These are phyloP conservation scores for Aplochiton taeniatus DNA, from an alignment of 2,797 vertebrate genomes.

Conservation along the genomic window DNA sequence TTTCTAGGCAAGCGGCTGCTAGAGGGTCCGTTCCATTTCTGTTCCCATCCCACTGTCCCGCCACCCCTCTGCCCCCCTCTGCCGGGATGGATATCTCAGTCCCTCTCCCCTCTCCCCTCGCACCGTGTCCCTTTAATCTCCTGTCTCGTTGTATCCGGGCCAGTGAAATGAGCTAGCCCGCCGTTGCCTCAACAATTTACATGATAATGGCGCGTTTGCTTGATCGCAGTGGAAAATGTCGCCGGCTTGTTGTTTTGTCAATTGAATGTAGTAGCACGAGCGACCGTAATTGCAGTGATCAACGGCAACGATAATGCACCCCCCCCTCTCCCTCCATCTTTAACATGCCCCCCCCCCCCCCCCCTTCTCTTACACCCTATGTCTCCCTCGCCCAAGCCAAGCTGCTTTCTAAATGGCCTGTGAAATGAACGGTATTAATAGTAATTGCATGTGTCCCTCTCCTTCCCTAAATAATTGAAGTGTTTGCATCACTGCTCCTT, in stretches of 20 bases:
- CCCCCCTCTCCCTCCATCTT: slow-evolving; percentile 10
- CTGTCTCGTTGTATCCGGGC: slow-evolving; percentile 16
- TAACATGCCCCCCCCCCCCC: background rate
- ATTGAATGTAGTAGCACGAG: slow-evolving; percentile 49
- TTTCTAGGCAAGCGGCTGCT: slow-evolving; percentile 30
- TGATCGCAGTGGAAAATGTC: slow-evolving; percentile 55
- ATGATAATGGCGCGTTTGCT: slow-evolving; percentile 50
- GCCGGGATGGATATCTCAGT: background rate
- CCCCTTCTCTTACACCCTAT: slow-evolving; percentile 7
- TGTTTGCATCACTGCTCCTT: slow-evolving; percentile 49
- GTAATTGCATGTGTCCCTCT: slow-evolving; percentile 60
- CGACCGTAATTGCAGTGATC: slow-evolving; percentile 57
- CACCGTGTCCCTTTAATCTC: too few relatives aligned
- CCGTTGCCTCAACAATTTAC: slow-evolving; percentile 29
- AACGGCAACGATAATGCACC: slow-evolving; percentile 42
- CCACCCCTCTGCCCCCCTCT: background rate
- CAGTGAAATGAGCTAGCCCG: slow-evolving; percentile 34
- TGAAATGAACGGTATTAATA: slow-evolving; percentile 77
- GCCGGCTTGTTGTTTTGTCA: slow-evolving; percentile 36
- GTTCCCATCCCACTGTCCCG: slow-evolving; percentile 19
- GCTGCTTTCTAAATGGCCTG: slow-evolving; percentile 63
- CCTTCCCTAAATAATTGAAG: slow-evolving; percentile 68
- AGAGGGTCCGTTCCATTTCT: slow-evolving; percentile 3
- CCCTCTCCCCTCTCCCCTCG: slow-evolving; percentile 18
- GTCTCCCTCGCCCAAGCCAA: slow-evolving; percentile 24